These are phyloP conservation scores for Coecobrya sp. DNA, from an alignment of 2,888 invertebrate genomes.

Conservation along the genomic window DNA sequence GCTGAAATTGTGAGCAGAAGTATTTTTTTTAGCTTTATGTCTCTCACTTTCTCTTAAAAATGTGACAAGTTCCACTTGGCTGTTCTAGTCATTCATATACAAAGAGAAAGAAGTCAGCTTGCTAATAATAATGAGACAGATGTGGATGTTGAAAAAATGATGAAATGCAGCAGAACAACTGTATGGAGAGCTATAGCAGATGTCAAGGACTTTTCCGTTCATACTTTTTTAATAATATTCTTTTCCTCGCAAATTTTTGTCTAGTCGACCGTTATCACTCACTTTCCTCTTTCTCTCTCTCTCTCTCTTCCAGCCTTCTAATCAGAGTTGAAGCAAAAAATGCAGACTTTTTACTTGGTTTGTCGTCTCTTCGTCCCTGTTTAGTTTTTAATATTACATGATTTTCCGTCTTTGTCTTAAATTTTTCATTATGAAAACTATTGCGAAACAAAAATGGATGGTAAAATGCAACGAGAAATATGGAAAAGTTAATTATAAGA, in stretches of 20 bases:
- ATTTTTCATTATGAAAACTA: too few relatives aligned
- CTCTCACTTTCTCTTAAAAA: not conserved
- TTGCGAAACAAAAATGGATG: too few relatives aligned
- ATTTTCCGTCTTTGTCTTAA: too few relatives aligned
- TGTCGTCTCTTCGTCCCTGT: too few relatives aligned
- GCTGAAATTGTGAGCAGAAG: not conserved
- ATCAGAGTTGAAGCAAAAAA: not conserved
- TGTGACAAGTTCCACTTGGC: not conserved
- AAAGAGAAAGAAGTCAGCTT: not conserved
- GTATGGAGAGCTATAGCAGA: not conserved
- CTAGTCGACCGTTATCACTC: not conserved
- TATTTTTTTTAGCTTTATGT: not conserved
- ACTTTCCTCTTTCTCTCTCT: not conserved
- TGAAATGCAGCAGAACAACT: slow-evolving; percentile 3
- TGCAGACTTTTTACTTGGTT: not conserved
- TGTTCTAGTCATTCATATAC: not conserved
- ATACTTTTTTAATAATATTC: too few relatives aligned
- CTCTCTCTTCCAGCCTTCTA: not conserved
- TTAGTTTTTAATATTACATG: too few relatives aligned
- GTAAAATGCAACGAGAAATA: too few relatives aligned
- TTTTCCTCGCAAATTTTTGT: too few relatives aligned
- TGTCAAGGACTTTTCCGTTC: slow-evolving; percentile 27
- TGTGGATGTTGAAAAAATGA: slow-evolving; percentile 26
- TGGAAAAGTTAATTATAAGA: too few relatives aligned
- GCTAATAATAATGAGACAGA: slow-evolving; percentile 41